phyloP scores from a whole-genome alignment of 2,797 vertebrate species.

The Hoplostethus mediterraneus region DNA sequence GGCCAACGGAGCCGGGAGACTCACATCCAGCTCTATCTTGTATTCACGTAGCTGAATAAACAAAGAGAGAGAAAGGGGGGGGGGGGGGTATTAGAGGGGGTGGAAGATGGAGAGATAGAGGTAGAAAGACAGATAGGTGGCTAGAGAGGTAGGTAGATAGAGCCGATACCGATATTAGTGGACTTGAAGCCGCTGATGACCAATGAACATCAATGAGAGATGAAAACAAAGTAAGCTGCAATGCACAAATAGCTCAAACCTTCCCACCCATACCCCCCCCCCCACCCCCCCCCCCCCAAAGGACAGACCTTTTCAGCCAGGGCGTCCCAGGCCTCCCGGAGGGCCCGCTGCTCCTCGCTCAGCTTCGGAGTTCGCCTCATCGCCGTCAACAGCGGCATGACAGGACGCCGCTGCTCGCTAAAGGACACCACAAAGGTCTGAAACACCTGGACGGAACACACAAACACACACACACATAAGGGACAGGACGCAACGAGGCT shows the following conservation, averaged over 20 bases:
- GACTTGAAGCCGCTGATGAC: too few relatives aligned
- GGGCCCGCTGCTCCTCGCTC: conserved; percentile 79
- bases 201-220: too few relatives aligned
- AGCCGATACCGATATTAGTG: too few relatives aligned
- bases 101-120: background rate
- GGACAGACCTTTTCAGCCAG: conserved; percentile 84
- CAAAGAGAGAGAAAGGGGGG: background rate
- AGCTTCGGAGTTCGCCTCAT: conserved; percentile 79
- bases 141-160: background rate
- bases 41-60: conserved; percentile 85
- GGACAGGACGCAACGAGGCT: too few relatives aligned
- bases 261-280: too few relatives aligned
- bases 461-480: background rate
- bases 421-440: conserved; percentile 92
- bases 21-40: conserved; percentile 84
- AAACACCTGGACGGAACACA: conserved; percentile 78
- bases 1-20: conserved; percentile 86
- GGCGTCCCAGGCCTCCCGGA: conserved; percentile 86
- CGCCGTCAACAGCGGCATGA: conserved; percentile 86
- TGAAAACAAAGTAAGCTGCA: too few relatives aligned
- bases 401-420: conserved; percentile 87
- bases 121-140: background rate
- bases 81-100: too few relatives aligned
- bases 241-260: too few relatives aligned
- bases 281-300: too few relatives aligned